Base-by-base conservation (phyloP, 2,113 vertebrate species). In the Bujurquina vittata region DNA sequence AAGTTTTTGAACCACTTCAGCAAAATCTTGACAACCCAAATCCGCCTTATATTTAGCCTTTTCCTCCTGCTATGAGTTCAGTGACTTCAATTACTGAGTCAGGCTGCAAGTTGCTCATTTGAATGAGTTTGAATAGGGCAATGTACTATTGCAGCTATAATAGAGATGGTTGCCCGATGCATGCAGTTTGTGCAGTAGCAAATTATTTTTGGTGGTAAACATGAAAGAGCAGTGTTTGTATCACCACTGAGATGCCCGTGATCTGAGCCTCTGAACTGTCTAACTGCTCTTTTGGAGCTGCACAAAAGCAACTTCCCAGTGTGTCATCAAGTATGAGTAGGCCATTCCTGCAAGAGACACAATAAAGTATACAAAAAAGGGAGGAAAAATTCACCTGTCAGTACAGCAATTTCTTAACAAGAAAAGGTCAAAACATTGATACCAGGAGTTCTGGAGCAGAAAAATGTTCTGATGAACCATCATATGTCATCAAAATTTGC, bases 391-490 rank as follows among this genome's bases (percentile, higher is more conserved):
- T 17, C 5, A 23, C 22, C 22, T 26, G 14, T 67, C 37, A 67
- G 37, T 46, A 46, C 14, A 67, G 22, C 43, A 22, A 67, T 46
- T 23, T 67, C 37, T 43, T 46, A 10, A 26, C 37, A 46, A 23
- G 62, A 67, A 67, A 46, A 26, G 37, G n/a, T 65, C 62, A 43
- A 65, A 65, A 65, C 37, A 65, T 43, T 65, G n/a, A 65, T 65
- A 65, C 22, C 37, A 65, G 43, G 37, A 65, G 37, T 43, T 65
- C 12, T 65, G 62, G n/a, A 43, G 35, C 7, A 46, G 37, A 67
- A 46, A 46, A 67, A 18, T 43, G 11, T 46, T 22, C 14, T 11
- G 22, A 43, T 65, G 11, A 65, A 40, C 23, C 18, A 43, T 46
- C 2, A 12, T 46, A 46, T 12, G 4, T 8, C 35, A 17, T 22